A percentile compares a stretch with the other conserved stretches of the same genome.
These are phyloP conservation scores for Syngnathus scovelli DNA, from an alignment of 2,113 vertebrate species.

Conservation along the genomic window DNA sequence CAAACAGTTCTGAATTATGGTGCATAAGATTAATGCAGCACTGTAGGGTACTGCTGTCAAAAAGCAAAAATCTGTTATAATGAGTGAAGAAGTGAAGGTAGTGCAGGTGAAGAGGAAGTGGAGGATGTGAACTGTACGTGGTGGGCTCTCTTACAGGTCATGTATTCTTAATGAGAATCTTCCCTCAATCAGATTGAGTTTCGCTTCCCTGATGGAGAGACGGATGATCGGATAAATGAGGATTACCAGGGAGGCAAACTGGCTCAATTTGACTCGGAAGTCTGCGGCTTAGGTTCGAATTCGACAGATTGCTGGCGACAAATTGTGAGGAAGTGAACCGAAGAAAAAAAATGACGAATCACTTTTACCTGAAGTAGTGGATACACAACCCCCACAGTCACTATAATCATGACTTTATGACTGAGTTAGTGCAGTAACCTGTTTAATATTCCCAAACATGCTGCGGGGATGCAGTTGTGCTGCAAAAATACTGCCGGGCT, in stretches of 20 bases:
- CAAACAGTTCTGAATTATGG: no score
- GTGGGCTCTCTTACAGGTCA: conserved; percentile 35
- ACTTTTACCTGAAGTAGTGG: background rate
- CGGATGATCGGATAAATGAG: conserved; percentile 26
- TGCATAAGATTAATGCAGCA: no score
- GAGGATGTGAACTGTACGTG: background rate
- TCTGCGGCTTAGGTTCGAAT: conserved; percentile 52
- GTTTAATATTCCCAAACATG: background rate
- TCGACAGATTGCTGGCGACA: conserved; percentile 30
- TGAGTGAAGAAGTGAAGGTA: conserved; percentile 8
- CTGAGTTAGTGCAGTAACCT: background rate
- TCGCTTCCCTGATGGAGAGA: conserved; percentile 48
- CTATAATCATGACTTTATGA: background rate
- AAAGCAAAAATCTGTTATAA: background rate
- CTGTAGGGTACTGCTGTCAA: background rate
- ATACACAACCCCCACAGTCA: background rate
- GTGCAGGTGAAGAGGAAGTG: conserved; percentile 38
- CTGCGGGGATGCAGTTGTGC: background rate
- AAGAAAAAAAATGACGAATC: conserved; percentile 10
- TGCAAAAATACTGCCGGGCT: background rate
- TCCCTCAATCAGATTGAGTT: conserved; percentile 56
- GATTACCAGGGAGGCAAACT: conserved; percentile 27
- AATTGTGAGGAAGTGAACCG: background rate
- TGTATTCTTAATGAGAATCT: conserved; percentile 68
- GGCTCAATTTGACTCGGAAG: conserved; percentile 51